Conservation (phyloP, 2,888 invertebrate genomes). For the Capitulum mitella region DNA sequence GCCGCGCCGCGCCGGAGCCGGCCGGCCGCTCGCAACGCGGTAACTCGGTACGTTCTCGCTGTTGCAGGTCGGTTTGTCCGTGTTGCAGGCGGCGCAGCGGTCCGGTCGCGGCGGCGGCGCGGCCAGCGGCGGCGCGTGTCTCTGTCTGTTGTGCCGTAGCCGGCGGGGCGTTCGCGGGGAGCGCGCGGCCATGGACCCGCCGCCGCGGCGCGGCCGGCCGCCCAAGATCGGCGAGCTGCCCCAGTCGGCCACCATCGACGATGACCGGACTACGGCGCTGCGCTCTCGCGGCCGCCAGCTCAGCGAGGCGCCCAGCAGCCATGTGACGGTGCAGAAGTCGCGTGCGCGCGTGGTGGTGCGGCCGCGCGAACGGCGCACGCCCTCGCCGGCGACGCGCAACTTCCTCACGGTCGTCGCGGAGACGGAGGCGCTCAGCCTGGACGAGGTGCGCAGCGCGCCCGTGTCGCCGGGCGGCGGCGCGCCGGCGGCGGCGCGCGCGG, state of each 20-base stretch:
- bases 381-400: slow-evolving; percentile 30
- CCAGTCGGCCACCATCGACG: slow-evolving; percentile 12
- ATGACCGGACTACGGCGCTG: neutral
- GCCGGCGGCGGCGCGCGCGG: neutral
- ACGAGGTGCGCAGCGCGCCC: slow-evolving; percentile 20
- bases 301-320: neutral
- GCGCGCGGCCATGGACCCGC: neutral
- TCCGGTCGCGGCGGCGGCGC: neutral
- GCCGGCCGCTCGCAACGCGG: neutral
- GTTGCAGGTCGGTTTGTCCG: slow-evolving; percentile 8
- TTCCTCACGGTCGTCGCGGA: slow-evolving; percentile 23
- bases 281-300: neutral
- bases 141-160: neutral
- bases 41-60: neutral
- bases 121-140: neutral
- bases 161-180: neutral
- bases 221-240: slow-evolving; percentile 22
- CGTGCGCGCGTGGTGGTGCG: slow-evolving; percentile 27
- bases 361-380: slow-evolving; percentile 29
- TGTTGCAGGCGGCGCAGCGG: neutral
- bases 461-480: neutral
- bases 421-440: slow-evolving; percentile 12
- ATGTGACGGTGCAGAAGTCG: slow-evolving; percentile 21
- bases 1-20: neutral
- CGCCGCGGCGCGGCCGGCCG: neutral